Conservation (phyloP, 2,888 invertebrate species). For the Cephus spinipes region DNA sequence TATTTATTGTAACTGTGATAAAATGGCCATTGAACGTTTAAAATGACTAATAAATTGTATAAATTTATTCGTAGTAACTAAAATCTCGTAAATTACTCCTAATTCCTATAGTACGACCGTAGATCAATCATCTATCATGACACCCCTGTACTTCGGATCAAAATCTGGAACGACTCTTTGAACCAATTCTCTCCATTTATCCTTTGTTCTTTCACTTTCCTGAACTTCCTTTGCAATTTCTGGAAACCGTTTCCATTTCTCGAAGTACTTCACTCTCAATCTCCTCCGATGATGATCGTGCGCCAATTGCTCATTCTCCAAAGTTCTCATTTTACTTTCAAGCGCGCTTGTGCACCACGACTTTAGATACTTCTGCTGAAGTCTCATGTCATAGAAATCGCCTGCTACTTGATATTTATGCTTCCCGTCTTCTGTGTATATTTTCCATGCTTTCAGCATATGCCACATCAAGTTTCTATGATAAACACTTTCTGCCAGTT, state of each 20-base stretch:
- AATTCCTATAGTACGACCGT: neutral
- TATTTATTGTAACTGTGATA: conserved; percentile 60
- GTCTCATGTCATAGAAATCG: conserved; percentile 77
- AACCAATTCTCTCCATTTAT: conserved; percentile 56
- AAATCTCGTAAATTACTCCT: neutral
- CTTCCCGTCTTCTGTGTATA: conserved; percentile 31
- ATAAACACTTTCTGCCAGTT: conserved; percentile 41
- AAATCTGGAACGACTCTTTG: conserved; percentile 58
- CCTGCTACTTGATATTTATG: conserved; percentile 77
- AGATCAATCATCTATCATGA: conserved; percentile 43
- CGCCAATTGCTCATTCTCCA: conserved; percentile 43
- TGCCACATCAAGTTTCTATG: conserved; percentile 44
- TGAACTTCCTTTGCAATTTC: conserved; percentile 46
- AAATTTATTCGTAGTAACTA: conserved; percentile 21
- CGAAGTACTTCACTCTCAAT: conserved; percentile 45
- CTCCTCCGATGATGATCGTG: conserved; percentile 34
- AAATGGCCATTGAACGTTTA: conserved; percentile 45
- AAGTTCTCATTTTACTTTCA: conserved; percentile 59
- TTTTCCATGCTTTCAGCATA: conserved; percentile 46
- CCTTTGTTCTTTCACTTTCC: conserved; percentile 53
- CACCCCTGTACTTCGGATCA: conserved; percentile 48
- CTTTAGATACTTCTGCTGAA: conserved; percentile 69
- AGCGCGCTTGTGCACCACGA: conserved; percentile 68
- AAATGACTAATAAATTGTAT: conserved; percentile 36
- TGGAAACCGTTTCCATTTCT: conserved; percentile 50